Percentiles rank a stretch among this genome's conserved stretches.
Conservation (phyloP, 1,140 invertebrate genomes). For the Hylaeus anthracinus region DNA sequence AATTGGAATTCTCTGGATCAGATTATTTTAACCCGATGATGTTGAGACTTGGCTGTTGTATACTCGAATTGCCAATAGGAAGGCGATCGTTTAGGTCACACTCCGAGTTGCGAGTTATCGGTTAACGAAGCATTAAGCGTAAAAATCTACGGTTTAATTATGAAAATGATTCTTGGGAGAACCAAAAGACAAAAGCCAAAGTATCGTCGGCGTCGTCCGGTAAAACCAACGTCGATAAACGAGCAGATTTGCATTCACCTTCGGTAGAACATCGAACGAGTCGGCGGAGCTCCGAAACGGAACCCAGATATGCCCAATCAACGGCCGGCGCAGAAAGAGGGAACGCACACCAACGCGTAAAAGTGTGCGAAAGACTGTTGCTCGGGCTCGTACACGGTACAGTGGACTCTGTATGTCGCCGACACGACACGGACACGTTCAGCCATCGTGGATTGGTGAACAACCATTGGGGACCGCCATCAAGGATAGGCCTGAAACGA, state of each 20-base stretch:
- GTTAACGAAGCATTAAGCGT: too few species aligned
- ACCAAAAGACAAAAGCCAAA: too few species aligned
- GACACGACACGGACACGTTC: conserved; percentile 17
- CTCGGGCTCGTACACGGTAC: neutral
- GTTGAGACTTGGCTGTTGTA: too few species aligned
- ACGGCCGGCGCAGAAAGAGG: conserved; percentile 32
- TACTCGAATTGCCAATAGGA: too few species aligned
- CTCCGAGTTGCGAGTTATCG: too few species aligned
- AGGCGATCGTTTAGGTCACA: too few species aligned
- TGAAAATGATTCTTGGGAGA: too few species aligned
- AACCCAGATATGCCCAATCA: conserved; percentile 49
- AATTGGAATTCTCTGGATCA: too few species aligned
- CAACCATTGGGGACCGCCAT: conserved; percentile 45
- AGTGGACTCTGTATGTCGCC: conserved; percentile 27
- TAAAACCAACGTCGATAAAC: neutral
- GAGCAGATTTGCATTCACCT: conserved; percentile 50
- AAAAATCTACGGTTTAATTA: conserved; percentile 2
- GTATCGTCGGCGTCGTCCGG: neutral
- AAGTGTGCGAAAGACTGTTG: neutral
- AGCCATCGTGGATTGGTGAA: conserved; percentile 43
- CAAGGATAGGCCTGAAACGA: conserved; percentile 35
- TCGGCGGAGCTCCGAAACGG: conserved; percentile 1
- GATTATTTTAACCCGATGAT: too few species aligned
- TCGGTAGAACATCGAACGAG: conserved; percentile 27
- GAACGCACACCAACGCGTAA: conserved; percentile 7